phyloP scores from a whole-genome alignment of 2,888 invertebrate genomes.

The Melanchra persicariae region DNA sequence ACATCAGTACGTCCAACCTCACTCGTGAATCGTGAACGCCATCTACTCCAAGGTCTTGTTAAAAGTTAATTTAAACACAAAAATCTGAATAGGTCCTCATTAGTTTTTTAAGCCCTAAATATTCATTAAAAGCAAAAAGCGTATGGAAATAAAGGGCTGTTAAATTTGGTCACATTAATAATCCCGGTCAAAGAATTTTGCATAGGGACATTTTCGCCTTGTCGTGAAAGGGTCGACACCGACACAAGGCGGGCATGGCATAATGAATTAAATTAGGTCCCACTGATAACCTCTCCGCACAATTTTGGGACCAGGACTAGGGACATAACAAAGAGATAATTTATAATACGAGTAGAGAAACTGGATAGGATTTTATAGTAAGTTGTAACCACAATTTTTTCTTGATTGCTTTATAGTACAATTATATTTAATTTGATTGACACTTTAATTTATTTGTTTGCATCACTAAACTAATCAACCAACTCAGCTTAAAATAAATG shows the following conservation, averaged over 20 bases:
- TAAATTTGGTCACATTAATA: conserved; percentile 77
- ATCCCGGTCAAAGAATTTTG: conserved; percentile 82
- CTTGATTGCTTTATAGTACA: conserved; percentile 3
- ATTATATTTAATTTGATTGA: too few relatives aligned
- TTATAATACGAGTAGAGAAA: conserved; percentile 29
- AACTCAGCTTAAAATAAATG: not conserved
- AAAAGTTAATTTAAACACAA: conserved; percentile 11
- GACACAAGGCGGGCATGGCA: conserved; percentile 81
- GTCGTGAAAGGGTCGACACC: conserved; percentile 84
- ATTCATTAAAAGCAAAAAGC: conserved; percentile 59
- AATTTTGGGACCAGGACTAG: conserved; percentile 78
- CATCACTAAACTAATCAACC: not conserved
- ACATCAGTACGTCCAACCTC: not conserved
- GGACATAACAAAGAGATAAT: conserved; percentile 68
- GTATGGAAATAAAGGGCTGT: conserved; percentile 69
- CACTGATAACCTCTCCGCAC: conserved; percentile 86
- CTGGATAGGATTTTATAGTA: conserved; percentile 66
- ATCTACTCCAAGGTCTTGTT: conserved; percentile 9
- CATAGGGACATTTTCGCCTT: conserved; percentile 82
- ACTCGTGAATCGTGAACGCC: not conserved
- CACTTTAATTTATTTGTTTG: not conserved
- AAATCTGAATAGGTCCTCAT: conserved; percentile 37
- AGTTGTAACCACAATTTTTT: conserved; percentile 3
- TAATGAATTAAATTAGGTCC: conserved; percentile 90
- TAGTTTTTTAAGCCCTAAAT: conserved; percentile 54